These are phyloP conservation scores for Paracanthobrama guichenoti DNA, from an alignment of 2,113 vertebrate species.

Conservation along the genomic window DNA sequence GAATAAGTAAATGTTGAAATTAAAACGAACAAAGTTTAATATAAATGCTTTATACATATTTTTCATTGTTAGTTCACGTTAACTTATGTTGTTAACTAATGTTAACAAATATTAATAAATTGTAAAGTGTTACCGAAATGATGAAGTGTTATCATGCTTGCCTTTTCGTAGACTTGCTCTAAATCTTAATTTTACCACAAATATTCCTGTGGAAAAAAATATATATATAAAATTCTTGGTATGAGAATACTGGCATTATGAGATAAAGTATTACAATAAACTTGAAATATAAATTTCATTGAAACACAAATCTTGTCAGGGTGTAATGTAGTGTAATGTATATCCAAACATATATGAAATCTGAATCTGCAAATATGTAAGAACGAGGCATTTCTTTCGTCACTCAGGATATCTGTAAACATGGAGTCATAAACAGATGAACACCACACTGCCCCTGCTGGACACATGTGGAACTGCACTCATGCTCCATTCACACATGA, in stretches of 20 bases:
- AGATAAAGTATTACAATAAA: not conserved
- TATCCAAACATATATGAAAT: not conserved
- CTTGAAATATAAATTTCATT: not conserved
- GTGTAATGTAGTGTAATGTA: not conserved
- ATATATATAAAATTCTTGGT: not conserved
- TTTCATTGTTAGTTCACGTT: too few relatives aligned
- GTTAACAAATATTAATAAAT: not conserved
- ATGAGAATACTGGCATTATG: not conserved
- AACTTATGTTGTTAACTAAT: not conserved
- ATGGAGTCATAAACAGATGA: not conserved
- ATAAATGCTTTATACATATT: too few relatives aligned
- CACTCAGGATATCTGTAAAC: not conserved
- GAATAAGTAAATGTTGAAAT: too few relatives aligned
- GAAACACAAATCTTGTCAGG: not conserved
- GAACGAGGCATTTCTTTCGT: not conserved
- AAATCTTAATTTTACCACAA: not conserved
- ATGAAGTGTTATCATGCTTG: too few relatives aligned
- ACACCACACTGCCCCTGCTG: constrained; percentile 24
- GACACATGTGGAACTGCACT: constrained; percentile 28
- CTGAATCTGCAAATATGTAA: not conserved
- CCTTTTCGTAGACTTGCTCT: too few relatives aligned
- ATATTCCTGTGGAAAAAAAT: not conserved
- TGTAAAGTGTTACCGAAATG: not conserved
- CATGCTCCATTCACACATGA: not conserved
- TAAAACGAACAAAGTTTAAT: too few relatives aligned